Evolutionary conservation across 2,888 invertebrate genomes (phyloP), one percentile per base, ranked within the genome.

Genomic region (Brachyptera putata): DNA sequence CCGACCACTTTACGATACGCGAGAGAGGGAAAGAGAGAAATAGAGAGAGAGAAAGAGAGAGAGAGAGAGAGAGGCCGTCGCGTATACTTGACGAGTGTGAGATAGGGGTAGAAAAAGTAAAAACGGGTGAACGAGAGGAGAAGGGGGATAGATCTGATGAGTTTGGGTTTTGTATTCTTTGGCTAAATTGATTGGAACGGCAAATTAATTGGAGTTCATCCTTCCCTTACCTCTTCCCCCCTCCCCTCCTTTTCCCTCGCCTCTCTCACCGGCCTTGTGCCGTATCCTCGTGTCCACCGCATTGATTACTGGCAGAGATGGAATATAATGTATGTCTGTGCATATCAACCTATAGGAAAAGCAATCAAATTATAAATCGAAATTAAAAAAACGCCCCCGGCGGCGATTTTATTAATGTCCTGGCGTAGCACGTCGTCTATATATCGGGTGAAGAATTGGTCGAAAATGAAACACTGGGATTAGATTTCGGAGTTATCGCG

Each of bases 121-220:
- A 7, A 11, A 3, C 25, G 25, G 36, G 24, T 21, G 56, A 7
- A 34, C 34, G 48, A 24, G 18, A 22, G 22, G 24, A 49, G 57
- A 34, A 48, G 50, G 50, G 58, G 61, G 55, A 63, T 37, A 26
- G 61, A 48, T 34, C 59, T 64, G 63, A 61, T 63, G 63, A 60
- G 61, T 56, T 41, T 60, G 61, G 61, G 61, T 58, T 61, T 60
- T 61, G 64, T 64, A 64, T 64, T 64, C 64, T 64, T 64, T 62
- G 58, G 61, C 62, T 62, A 64, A 64, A 64, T 64, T 64, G 64
- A 64, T 62, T 64, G 64, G 64, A 64, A 60, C 64, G 56, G 39
- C 61, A 57, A 64, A 62, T 62, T 64, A 62, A 62, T 64, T 62
- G 64, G 58, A 61, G 64, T 60, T 56, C 30, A 60, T 26, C 60